phyloP scores from a whole-genome alignment of 2,888 invertebrate species.

The Plusia festucae region DNA sequence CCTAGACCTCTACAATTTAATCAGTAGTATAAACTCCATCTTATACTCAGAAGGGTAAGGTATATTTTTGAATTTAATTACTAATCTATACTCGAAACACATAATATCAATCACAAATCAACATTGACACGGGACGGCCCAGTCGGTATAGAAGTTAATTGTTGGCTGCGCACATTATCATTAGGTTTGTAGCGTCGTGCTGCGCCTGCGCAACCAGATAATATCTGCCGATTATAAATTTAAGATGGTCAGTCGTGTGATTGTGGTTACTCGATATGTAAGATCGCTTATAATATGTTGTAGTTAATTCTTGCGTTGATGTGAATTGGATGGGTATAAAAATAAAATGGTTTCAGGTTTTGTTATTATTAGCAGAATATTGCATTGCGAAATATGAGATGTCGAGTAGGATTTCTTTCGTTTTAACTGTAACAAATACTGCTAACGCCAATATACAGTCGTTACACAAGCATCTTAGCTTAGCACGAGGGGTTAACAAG shows the following conservation, averaged over 20 bases:
- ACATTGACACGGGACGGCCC: constrained; percentile 80
- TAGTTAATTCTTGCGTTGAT: constrained; percentile 40
- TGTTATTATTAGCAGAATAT: not conserved
- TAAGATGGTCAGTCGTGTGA: constrained; percentile 64
- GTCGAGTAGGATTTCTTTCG: not conserved
- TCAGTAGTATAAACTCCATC: not conserved
- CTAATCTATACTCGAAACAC: constrained; percentile 57
- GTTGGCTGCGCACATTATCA: constrained; percentile 77
- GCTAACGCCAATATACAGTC: no score
- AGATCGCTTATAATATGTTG: constrained; percentile 35
- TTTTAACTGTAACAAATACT: no score
- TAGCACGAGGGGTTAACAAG: no score
- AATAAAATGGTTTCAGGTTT: constrained; percentile 4
- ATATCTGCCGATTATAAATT: constrained; percentile 72
- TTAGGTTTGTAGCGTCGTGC: constrained; percentile 68
- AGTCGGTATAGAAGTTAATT: constrained; percentile 81
- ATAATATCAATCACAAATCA: constrained; percentile 87
- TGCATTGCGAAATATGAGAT: not conserved
- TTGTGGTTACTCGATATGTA: constrained; percentile 45
- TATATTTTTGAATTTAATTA: constrained; percentile 12
- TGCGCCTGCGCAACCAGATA: constrained; percentile 71
- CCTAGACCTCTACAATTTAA: constrained; percentile 9
- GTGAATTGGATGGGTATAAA: constrained; percentile 9
- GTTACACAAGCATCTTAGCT: no score
- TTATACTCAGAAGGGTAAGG: not conserved